Base-by-base conservation (phyloP, 1,140 invertebrate genomes). In the Calephelis nemesis region DNA sequence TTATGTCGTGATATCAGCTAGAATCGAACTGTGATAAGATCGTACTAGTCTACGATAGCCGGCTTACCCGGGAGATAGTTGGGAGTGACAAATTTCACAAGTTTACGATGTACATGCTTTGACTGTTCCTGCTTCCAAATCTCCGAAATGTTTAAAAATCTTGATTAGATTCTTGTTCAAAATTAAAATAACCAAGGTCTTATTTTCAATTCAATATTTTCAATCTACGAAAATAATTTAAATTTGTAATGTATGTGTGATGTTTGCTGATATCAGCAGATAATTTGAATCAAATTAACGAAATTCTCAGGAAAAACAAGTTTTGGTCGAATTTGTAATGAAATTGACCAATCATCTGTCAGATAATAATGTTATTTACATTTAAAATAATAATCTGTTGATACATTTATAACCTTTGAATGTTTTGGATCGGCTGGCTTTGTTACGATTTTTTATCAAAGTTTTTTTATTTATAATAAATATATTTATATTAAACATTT, bases 401-500 rank as follows among this genome's bases (percentile, higher is more conserved):
- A 5, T 12, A 30, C 42, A 11, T 39, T 54, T 15, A 30, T 54
- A 58, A 19, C 11, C 1, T 60, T 30, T 39, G 15, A 39, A 11
- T 60, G 15, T 40, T n/a, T 39, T n/a, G 30, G 30, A 40, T 39
- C 54, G 30, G 30, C 39, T 19, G 30, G 10, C 39, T 12, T 60
- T 39, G 19, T 60, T 39, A 39, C 11, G 54, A 12, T 40, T 60
- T 60, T 58, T 60, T 60, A 45, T 45, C 42, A 39, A 40, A 60
- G n/a, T 30, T 19, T 60, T 60, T 60, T 60, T 60, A 60, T 60
- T 60, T 60, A 11, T 39, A 40, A 60, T 39, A 60, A 39, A n/a
- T 60, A 40, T 60, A 60, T 60, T 60, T 60, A 60, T 60, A 60
- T 60, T 39, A 12, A 60, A 60, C 30, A 9, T 60, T 60, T 30